These are phyloP conservation scores for Crotalus viridis DNA, from an alignment of 2,113 vertebrate genomes.

Conservation along the genomic window DNA sequence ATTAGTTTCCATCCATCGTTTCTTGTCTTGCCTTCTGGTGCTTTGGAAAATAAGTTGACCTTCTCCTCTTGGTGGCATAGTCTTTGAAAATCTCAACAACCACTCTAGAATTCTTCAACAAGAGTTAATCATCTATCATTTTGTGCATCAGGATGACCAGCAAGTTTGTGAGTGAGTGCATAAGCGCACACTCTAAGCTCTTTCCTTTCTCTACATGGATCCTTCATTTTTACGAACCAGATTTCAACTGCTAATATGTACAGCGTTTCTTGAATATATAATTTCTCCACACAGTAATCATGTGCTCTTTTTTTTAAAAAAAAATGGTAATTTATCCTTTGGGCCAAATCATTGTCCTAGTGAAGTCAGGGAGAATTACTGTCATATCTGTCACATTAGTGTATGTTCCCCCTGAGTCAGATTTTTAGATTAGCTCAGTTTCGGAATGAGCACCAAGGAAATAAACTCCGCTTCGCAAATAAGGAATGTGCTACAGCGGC, in stretches of 20 bases:
- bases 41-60: too few relatives aligned
- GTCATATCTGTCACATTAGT: not conserved
- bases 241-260: not conserved
- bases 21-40: too few relatives aligned
- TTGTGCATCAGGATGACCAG: not conserved
- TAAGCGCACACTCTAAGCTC: not conserved
- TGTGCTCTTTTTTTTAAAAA: not conserved
- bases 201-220: not conserved
- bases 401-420: not conserved
- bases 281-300: not conserved
- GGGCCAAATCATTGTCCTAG: slow-evolving; percentile 21
- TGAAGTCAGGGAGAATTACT: slow-evolving; percentile 19
- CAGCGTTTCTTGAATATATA: slow-evolving; percentile 24
- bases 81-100: not conserved
- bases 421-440: not conserved
- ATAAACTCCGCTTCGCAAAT: not conserved
- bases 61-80: too few relatives aligned
- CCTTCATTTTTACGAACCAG: not conserved
- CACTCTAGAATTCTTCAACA: not conserved
- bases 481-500: not conserved
- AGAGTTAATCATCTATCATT: not conserved
- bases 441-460: slow-evolving; percentile 3
- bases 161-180: not conserved
- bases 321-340: slow-evolving; percentile 16
- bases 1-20: too few relatives aligned